A percentile compares a stretch with the other conserved stretches of the same genome.
Evolutionary conservation across 2,888 invertebrate species (phyloP).

Genomic region (Anthoptus insignis): DNA sequence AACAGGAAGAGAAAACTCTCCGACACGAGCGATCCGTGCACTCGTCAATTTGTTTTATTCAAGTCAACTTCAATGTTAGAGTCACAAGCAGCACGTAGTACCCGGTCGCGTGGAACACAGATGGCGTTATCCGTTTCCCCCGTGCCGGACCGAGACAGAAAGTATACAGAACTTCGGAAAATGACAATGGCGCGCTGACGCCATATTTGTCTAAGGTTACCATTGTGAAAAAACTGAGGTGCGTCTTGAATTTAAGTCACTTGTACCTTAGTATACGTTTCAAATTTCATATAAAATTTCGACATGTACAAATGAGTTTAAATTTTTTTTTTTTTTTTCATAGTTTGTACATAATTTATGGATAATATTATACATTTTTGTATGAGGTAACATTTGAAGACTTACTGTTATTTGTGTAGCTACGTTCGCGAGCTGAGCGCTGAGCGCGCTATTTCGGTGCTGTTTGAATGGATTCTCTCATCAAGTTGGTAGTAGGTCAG

Average conservation of each 20-base stretch:
- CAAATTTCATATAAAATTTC: no score
- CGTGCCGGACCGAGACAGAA: conserved; percentile 41
- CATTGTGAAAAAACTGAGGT: conserved; percentile 26
- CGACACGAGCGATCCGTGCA: conserved; percentile 68
- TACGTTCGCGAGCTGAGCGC: neutral
- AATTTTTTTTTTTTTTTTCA: no score
- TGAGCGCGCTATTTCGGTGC: neutral
- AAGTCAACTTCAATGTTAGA: conserved; percentile 42
- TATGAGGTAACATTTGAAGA: neutral
- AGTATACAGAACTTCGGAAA: conserved; percentile 23
- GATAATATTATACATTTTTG: neutral
- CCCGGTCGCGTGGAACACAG: conserved; percentile 36
- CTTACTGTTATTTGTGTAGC: neutral
- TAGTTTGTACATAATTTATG: no score
- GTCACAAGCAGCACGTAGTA: conserved; percentile 39
- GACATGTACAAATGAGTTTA: no score
- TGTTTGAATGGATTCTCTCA: no score
- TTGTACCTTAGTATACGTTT: no score
- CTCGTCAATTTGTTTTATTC: conserved; percentile 62
- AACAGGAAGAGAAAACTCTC: conserved; percentile 68
- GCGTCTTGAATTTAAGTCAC: conserved; percentile 40
- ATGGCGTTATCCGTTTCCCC: conserved; percentile 16
- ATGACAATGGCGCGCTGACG: conserved; percentile 52
- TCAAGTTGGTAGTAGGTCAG: no score
- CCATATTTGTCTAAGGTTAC: conserved; percentile 53